A percentile compares a stretch with the other conserved stretches of the same genome.
Evolutionary conservation across 2,888 invertebrate species (phyloP).

Genomic region (Vanessa cardui): DNA sequence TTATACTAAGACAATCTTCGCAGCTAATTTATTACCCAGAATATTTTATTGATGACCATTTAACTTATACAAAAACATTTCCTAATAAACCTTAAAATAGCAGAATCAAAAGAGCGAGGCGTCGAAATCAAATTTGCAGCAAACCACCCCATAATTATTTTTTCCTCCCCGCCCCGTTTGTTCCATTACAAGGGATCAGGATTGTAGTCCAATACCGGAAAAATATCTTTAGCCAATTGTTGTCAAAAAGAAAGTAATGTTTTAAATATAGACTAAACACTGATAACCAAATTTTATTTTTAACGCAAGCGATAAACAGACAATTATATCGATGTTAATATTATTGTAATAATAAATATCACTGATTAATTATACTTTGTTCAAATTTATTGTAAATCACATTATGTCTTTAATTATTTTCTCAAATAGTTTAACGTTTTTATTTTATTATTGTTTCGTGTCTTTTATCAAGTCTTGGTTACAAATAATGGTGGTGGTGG

Average conservation of each 20-base stretch:
- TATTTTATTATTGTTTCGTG: no score
- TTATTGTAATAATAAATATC: no score
- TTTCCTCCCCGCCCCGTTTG: constrained; percentile 53
- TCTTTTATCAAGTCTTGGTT: no score
- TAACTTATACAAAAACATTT: background rate
- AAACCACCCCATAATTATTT: constrained; percentile 61
- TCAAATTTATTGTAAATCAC: no score
- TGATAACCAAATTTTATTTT: background rate
- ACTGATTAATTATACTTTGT: no score
- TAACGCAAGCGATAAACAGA: no score
- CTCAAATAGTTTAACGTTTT: no score
- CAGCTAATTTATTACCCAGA: background rate
- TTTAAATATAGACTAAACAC: background rate
- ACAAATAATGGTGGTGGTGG: no score
- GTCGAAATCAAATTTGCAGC: constrained; percentile 55
- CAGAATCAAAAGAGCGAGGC: constrained; percentile 37
- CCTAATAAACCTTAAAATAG: constrained; percentile 18
- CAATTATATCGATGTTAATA: no score
- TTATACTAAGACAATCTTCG: no score
- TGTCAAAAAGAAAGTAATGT: background rate
- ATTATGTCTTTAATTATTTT: no score
- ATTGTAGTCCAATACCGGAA: constrained; percentile 22
- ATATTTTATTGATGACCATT: background rate
- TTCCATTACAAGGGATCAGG: constrained; percentile 71
- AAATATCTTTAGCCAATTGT: background rate